Conservation (phyloP, 2,888 invertebrate species). For the Philonicus albiceps region DNA sequence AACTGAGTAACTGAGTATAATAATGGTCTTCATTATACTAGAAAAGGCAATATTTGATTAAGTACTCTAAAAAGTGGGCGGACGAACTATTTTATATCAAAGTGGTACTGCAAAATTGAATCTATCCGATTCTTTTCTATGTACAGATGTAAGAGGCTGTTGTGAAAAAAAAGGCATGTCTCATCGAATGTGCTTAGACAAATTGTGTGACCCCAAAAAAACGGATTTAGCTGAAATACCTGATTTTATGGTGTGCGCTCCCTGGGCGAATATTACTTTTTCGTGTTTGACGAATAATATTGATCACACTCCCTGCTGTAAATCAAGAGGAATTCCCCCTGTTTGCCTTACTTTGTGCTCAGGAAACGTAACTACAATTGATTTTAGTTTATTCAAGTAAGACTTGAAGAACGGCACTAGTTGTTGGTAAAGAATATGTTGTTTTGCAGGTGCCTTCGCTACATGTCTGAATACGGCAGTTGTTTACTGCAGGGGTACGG, state of each 20-base stretch:
- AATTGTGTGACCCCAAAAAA: constrained; percentile 79
- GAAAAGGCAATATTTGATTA: too few species aligned
- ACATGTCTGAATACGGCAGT: constrained; percentile 82
- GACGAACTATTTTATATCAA: too few species aligned
- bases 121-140: not conserved
- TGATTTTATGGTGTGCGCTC: constrained; percentile 88
- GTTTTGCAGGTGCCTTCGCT: constrained; percentile 73
- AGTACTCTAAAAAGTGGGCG: too few species aligned
- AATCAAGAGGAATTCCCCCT: constrained; percentile 76
- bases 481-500: constrained; percentile 86
- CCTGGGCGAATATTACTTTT: constrained; percentile 84
- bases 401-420: constrained; percentile 54
- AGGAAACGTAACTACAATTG: constrained; percentile 79
- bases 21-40: too few species aligned
- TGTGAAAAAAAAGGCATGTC: constrained; percentile 76
- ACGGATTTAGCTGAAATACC: constrained; percentile 66
- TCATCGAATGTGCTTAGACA: constrained; percentile 77
- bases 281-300: constrained; percentile 80
- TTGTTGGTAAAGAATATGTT: not conserved
- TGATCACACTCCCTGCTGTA: constrained; percentile 84
- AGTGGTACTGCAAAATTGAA: not conserved
- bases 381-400: constrained; percentile 85
- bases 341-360: constrained; percentile 80
- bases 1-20: too few species aligned
- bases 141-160: constrained; percentile 72